Base-by-base conservation (phyloP, 2,888 invertebrate genomes). In the Cartodere bifasciata region DNA sequence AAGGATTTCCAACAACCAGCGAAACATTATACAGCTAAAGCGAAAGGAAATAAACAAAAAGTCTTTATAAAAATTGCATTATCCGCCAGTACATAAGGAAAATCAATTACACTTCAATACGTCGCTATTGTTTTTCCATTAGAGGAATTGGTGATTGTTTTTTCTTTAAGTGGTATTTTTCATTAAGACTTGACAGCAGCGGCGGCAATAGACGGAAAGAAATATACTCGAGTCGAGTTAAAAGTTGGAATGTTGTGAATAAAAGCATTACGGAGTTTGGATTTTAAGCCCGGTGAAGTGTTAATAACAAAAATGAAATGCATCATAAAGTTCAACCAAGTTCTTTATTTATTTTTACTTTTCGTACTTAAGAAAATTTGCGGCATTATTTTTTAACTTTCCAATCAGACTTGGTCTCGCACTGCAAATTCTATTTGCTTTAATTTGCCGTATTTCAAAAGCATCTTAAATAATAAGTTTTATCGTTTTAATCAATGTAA, bases 251-350 rank as follows among this genome's bases (percentile, higher is more conserved):
- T 32, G 36, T 34, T 31, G 35, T 35, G 37, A 38, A 38, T 38
- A 37, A 37, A 41, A 38, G 41, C 35, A 27, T 37, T 39, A 26
- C 25, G 23, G 23, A 29, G 27, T 34, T 31, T 22, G 13, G 34
- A 34, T 47, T 47, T 46, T 40, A 44, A 43, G 44, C 42, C 38
- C 28, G 39, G 36, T 41, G 44, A 43, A 46, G 45, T 44, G 40
- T 40, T 29, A 34, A 40, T 39, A 42, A 28, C 21, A 26, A n/a
- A 37, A 46, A 32, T n/a, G n/a, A n/a, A n/a, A n/a, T n/a, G n/a
- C n/a, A n/a, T n/a, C n/a, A n/a, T n/a, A n/a, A n/a, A n/a, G n/a
- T n/a, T n/a, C n/a, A n/a, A n/a, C n/a, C n/a, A n/a, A n/a, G n/a
- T n/a, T n/a, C n/a, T n/a, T n/a, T n/a, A n/a, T n/a, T n/a, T n/a